Evolutionary conservation across 2,113 vertebrate genomes (phyloP).

Genomic region (Prunella himalayana): DNA sequence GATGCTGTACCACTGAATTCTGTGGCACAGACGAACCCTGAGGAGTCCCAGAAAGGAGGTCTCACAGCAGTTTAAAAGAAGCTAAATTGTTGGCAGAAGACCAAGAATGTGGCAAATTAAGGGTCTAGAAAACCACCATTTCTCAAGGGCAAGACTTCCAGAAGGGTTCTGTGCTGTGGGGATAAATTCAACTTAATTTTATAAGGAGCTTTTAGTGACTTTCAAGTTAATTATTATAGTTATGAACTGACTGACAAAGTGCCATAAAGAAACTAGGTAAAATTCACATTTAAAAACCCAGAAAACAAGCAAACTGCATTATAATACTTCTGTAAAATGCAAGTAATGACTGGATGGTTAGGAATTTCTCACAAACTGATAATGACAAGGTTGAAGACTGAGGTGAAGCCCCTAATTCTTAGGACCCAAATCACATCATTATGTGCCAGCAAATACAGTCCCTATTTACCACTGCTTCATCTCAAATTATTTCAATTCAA

Average conservation of each 20-base stretch:
- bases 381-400: neutral
- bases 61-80: neutral
- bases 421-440: neutral
- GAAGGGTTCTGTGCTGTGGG: neutral
- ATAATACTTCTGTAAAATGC: neutral
- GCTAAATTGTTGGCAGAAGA: neutral
- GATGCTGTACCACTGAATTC: neutral
- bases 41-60: neutral
- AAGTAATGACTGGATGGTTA: neutral
- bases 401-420: neutral
- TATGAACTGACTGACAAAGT: neutral
- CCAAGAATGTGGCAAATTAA: neutral
- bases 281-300: too few relatives aligned
- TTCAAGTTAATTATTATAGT: neutral
- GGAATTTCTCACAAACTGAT: neutral
- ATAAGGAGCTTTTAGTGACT: neutral
- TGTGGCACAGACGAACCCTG: neutral
- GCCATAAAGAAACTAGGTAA: neutral
- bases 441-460: neutral
- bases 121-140: neutral
- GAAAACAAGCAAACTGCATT: neutral
- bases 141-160: neutral
- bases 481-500: neutral
- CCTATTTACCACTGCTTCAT: neutral
- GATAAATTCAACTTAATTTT: neutral